phyloP scores from a whole-genome alignment of 2,113 vertebrate genomes.

The Nothobranchius kuhntae region DNA sequence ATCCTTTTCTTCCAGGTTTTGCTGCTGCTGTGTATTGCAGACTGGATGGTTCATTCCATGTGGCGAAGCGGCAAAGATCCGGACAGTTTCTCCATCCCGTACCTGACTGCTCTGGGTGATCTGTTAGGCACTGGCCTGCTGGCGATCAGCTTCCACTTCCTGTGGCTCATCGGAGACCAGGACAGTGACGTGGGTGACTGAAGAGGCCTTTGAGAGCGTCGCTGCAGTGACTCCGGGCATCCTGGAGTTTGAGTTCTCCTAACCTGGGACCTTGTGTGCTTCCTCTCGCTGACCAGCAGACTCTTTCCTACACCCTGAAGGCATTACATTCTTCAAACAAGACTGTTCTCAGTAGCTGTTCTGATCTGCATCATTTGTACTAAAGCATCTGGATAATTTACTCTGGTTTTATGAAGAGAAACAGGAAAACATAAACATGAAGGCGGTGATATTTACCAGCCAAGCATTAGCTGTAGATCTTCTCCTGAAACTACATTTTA shows the following conservation, averaged over 20 bases:
- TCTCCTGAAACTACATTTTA: background rate
- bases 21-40: slow-evolving; percentile 88
- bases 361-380: slow-evolving; percentile 45
- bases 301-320: slow-evolving; percentile 17
- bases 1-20: slow-evolving; percentile 82
- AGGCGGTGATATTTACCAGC: slow-evolving; percentile 2
- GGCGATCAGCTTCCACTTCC: slow-evolving; percentile 93
- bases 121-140: slow-evolving; percentile 93
- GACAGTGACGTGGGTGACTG: slow-evolving; percentile 96
- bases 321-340: background rate
- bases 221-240: too few species aligned
- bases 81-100: slow-evolving; percentile 96
- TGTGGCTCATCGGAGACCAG: slow-evolving; percentile 94
- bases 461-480: background rate
- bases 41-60: slow-evolving; percentile 97
- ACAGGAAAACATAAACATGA: background rate
- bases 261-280: slow-evolving; percentile 19
- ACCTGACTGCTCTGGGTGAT: slow-evolving; percentile 93
- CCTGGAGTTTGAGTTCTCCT: background rate
- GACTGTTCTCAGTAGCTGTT: slow-evolving; percentile 20
- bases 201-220: background rate
- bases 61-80: slow-evolving; percentile 97
- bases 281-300: slow-evolving; percentile 12
- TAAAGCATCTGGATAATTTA: slow-evolving; percentile 30
- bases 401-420: slow-evolving; percentile 9